A percentile compares a stretch with the other conserved stretches of the same genome.
These are phyloP conservation scores for Bombus consobrinus DNA, from an alignment of 1,140 invertebrate species.

Conservation along the genomic window DNA sequence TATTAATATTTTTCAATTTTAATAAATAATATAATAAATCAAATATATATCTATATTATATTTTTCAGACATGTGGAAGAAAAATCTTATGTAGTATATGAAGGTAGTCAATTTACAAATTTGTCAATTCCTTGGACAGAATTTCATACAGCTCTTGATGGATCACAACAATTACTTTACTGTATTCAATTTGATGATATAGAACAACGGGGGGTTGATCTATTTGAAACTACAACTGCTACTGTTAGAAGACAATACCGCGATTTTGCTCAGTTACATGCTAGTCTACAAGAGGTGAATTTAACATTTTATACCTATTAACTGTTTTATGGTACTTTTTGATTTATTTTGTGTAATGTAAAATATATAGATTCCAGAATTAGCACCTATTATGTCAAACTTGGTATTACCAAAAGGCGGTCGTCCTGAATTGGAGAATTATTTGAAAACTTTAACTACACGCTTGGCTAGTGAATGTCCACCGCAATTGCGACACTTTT, in stretches of 20 bases:
- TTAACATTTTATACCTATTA: not conserved
- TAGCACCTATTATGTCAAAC: slow-evolving; percentile 72
- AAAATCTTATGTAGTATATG: slow-evolving; percentile 75
- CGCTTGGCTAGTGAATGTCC: slow-evolving; percentile 75
- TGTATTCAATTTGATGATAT: slow-evolving; percentile 81
- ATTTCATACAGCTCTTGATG: slow-evolving; percentile 77
- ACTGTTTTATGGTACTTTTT: slow-evolving; percentile 21
- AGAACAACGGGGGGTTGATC: slow-evolving; percentile 76
- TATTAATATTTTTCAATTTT: slow-evolving; percentile 6
- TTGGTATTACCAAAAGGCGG: slow-evolving; percentile 77
- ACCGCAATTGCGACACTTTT: slow-evolving; percentile 75
- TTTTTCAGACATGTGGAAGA: slow-evolving; percentile 74
- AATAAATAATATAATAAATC: not conserved
- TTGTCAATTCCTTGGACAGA: slow-evolving; percentile 78
- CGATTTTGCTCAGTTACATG: slow-evolving; percentile 77
- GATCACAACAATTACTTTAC: slow-evolving; percentile 79
- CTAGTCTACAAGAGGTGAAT: slow-evolving; percentile 74
- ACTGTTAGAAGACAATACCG: slow-evolving; percentile 77
- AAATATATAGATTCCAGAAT: slow-evolving; percentile 64
- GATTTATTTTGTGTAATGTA: not conserved
- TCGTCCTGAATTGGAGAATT: slow-evolving; percentile 76
- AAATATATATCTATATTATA: not conserved
- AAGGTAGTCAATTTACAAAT: slow-evolving; percentile 76
- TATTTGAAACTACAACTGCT: slow-evolving; percentile 78
- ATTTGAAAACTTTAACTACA: slow-evolving; percentile 75